These are phyloP conservation scores for Microdon myrmicae DNA, from an alignment of 2,888 invertebrate species.

Conservation along the genomic window DNA sequence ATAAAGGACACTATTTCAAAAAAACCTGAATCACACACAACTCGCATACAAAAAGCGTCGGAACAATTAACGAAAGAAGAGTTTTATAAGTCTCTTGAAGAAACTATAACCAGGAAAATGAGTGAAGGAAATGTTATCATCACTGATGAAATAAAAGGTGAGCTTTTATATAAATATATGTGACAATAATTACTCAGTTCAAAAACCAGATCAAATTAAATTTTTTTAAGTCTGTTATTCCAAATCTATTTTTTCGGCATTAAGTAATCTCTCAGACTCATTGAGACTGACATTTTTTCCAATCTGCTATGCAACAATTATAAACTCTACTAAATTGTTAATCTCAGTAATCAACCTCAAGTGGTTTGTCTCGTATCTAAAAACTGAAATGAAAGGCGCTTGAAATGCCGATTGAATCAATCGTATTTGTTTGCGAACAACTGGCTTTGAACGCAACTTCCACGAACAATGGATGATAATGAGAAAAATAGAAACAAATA, in stretches of 20 bases:
- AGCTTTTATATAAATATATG: constrained; percentile 1
- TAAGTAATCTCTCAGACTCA: neutral
- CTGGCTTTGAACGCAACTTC: no score
- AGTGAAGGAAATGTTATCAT: constrained; percentile 64
- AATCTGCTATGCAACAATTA: neutral
- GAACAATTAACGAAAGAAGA: constrained; percentile 65
- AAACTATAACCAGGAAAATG: constrained; percentile 64
- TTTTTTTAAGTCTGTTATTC: neutral
- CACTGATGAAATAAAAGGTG: constrained; percentile 60
- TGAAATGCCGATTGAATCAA: no score
- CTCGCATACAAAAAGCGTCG: constrained; percentile 58
- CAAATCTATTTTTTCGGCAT: neutral
- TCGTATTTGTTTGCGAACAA: no score
- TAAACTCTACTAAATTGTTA: no score
- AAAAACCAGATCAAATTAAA: neutral
- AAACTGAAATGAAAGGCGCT: no score
- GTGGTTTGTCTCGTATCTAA: no score
- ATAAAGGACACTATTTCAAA: constrained; percentile 5
- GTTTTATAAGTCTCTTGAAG: constrained; percentile 65
- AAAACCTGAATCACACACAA: no score
- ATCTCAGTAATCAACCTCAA: no score
- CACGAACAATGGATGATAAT: no score
- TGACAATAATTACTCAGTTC: neutral
- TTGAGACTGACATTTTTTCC: neutral
- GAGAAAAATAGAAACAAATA: no score